Evolutionary conservation across 2,888 invertebrate genomes (phyloP), one percentile per base, ranked within the genome.

Genomic region (Eucera pruinosa): DNA sequence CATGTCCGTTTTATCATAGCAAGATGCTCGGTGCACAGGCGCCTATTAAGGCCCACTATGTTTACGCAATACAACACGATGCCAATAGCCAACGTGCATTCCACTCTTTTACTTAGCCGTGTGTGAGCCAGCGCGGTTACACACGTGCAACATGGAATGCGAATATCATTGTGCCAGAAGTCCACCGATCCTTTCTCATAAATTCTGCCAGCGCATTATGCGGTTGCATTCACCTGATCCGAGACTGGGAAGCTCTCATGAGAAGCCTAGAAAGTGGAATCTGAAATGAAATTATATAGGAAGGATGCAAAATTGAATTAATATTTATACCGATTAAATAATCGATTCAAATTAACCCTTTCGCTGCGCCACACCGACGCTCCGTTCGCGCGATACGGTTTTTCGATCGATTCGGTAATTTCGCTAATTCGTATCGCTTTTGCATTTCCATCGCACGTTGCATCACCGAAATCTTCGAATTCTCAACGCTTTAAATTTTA

Each of bases 91-190:
- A 45, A 15, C 41, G 45, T 25, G 67, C 64, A 54, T 58, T 67
- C 66, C 55, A 13, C 36, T 67, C 71, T 71, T 76, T 67, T 76
- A 71, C 78, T 70, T 58, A 48, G n/a, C 48, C 48, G 43, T 20
- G 36, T 3, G 6, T 11, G 2, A 15, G 2, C 33, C 3, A 47
- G 25, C 36, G 30, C 41, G 36, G 11, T 25, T 20, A 48, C 48
- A 39, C 50, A 48, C 23, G 43, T 64, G 65, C 69, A 66, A 58
- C 45, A 23, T 57, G 82, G 81, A 82, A 82, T 82, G 81, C 71
- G 71, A 82, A 79, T 81, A 82, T 75, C 72, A 78, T 82, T 58
- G 52, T 69, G 68, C 69, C 65, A 79, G 62, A 55, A 66, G 68
- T 43, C 50, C 48, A 72, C 66, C 69, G 25, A 77, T 77, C 58